Base-by-base conservation (phyloP, 2,113 vertebrate genomes). In the Turnix velox region DNA sequence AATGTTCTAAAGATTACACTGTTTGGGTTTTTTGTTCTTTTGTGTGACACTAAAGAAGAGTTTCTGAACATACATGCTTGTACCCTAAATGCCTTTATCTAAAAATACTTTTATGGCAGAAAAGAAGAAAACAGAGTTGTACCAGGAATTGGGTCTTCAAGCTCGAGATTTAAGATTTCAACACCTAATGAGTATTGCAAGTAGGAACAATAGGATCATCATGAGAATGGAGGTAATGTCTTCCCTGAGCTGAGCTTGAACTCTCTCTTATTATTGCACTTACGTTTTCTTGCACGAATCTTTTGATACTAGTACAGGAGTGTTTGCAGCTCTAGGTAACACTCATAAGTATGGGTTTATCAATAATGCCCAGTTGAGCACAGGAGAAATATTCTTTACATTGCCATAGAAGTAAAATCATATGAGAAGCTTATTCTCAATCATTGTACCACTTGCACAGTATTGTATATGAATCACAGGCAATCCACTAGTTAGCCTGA, bases 121-220 rank as follows among this genome's bases (percentile, higher is more conserved):
- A 96, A 99, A 98, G 88, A 99, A 99, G 95, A 99, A 99, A 97
- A 99, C 98, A 0, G 99, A 99, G 89, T 96, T 99, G 39, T 98
- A 98, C 81, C 99, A 99, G 95, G 99, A 99, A 83, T 78, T 99
- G 58, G 97, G 98, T 91, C 99, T 99, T 93, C 99, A 99, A 88
- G 99, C 99, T 66, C 97, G 99, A 97, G 99, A 99, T 91, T 94
- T 99, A 59, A 97, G 99, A 75, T 99, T 99, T 93, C 99, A 99
- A 82, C 99, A 99, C 69, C 96, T 98, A 19, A 98, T 98, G 96
- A 99, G 98, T 97, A 98, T 99, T 90, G 98, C 97, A 25, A 95
- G 98, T 20, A 98, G 99, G 86, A 99, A 99, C 97, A 99, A 99
- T 90, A 98, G 97, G 92, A 99, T 99, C 33, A 99, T 99, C 81